phyloP scores from a whole-genome alignment of 2,113 vertebrate genomes.

The Corythoichthys haematopterus region DNA sequence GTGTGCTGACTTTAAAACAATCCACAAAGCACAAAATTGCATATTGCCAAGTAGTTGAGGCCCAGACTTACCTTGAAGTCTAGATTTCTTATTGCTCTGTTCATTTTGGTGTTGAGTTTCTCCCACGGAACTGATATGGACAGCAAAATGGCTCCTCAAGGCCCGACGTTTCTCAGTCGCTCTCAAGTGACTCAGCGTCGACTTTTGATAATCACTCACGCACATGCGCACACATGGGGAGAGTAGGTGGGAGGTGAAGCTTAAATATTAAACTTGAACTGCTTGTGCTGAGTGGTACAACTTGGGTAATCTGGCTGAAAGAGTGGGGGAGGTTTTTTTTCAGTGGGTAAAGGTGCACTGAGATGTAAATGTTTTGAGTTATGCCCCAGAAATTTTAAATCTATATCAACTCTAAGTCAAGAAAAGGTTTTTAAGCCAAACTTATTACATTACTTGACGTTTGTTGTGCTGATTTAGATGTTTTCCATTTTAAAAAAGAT shows the following conservation, averaged over 20 bases:
- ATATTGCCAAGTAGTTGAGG: neutral
- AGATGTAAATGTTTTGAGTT: too few species aligned
- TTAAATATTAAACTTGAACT: slow-evolving; percentile 68
- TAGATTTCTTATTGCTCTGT: neutral
- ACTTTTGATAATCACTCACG: slow-evolving; percentile 12
- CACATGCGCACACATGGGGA: neutral
- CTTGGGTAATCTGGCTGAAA: slow-evolving; percentile 33
- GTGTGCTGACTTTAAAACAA: neutral
- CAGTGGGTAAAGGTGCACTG: too few species aligned
- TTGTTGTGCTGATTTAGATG: too few species aligned
- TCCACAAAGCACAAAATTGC: neutral
- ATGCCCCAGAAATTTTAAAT: too few species aligned
- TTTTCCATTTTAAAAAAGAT: too few species aligned
- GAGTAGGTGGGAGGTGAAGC: slow-evolving; percentile 33
- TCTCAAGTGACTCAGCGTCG: slow-evolving; percentile 47
- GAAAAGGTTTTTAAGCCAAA: too few species aligned
- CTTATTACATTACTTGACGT: too few species aligned
- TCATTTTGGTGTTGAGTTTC: slow-evolving; percentile 11
- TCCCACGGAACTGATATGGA: slow-evolving; percentile 6
- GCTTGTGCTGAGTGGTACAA: slow-evolving; percentile 38
- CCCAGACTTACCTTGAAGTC: slow-evolving; percentile 22
- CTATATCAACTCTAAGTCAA: too few species aligned
- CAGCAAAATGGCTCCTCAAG: slow-evolving; percentile 12
- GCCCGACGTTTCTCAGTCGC: slow-evolving; percentile 13
- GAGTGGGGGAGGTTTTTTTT: neutral